Evolutionary conservation across 2,797 vertebrate species (phyloP), one percentile per base, ranked within the genome.

Genomic region (Oceanodroma leucorhoa): DNA sequence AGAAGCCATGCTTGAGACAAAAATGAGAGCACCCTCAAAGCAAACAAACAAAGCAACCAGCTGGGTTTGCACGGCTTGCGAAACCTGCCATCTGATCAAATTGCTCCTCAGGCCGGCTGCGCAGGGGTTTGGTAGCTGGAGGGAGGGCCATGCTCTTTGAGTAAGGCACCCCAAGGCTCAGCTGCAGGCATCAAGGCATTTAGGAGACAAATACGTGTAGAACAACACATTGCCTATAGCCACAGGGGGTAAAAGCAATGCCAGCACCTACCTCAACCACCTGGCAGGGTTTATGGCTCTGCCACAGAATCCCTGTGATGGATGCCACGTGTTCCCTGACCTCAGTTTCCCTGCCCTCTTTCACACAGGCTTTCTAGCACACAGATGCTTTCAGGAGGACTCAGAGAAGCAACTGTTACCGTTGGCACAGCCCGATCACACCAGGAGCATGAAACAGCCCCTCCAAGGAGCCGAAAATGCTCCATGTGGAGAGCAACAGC

Each of bases 381-480:
- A 41, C 14, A 60, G 57, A 77, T 73, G 51, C 66, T 84, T 91
- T 62, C 36, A 45, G 77, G 20, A 51, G 86, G 83, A 91, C 85
- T 96, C 69, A 94, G 66, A 94, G 66, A 88, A 86, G 55, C 62
- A 79, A n/a, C 38, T 70, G 45, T 32, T 75, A 69, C 5, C 40
- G 61, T 18, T 41, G 69, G 27, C 41, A 83, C 8, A 60, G 77
- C 27, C 45, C 6, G 1, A 24, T 34, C 55, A 29, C 27, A 26
- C 36, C n/a, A n/a, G 54, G 8, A 82, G 40, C 21, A 16, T 11
- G 9, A 66, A 70, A 53, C 23, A 64, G 55, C 27, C 58, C 64
- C 62, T 93, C 50, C 29, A 36, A 88, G 67, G n/a, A 83, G 17
- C 24, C 32, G 43, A 75, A 85, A 81, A 65, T 9, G 20, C n/a